Conservation (phyloP, 1,140 invertebrate species). For the Aphaenogaster rudis region DNA sequence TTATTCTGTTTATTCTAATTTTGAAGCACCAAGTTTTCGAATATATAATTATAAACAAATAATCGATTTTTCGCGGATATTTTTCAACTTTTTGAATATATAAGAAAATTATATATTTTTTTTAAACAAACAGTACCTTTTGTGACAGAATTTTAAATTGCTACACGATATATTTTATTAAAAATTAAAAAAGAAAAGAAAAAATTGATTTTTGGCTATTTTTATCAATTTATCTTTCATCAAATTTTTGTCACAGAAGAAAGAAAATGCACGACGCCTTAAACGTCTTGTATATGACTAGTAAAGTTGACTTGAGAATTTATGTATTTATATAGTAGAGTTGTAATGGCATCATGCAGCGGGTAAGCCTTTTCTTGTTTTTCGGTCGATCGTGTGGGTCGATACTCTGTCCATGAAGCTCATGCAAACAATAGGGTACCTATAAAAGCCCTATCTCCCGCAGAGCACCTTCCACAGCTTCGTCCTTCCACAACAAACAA, state of each 20-base stretch:
- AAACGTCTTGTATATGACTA: constrained; percentile 52
- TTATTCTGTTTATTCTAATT: background rate
- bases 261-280: constrained; percentile 40
- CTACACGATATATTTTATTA: background rate
- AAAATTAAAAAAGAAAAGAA: background rate
- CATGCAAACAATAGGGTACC: constrained; percentile 78
- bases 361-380: constrained; percentile 74
- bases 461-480: constrained; percentile 94
- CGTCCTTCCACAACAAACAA: constrained; percentile 89
- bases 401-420: constrained; percentile 76
- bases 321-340: constrained; percentile 63
- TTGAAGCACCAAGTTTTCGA: background rate
- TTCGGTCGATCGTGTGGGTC: constrained; percentile 75
- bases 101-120: background rate
- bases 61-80: background rate
- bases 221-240: background rate
- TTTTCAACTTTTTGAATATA: background rate
- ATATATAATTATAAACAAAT: background rate
- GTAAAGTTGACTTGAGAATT: constrained; percentile 55
- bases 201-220: background rate
- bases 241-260: constrained; percentile 4
- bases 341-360: constrained; percentile 78
- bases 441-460: constrained; percentile 94
- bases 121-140: background rate
- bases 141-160: background rate